Conservation (phyloP, 2,888 invertebrate species). For the Alviniconcha strummeri region DNA sequence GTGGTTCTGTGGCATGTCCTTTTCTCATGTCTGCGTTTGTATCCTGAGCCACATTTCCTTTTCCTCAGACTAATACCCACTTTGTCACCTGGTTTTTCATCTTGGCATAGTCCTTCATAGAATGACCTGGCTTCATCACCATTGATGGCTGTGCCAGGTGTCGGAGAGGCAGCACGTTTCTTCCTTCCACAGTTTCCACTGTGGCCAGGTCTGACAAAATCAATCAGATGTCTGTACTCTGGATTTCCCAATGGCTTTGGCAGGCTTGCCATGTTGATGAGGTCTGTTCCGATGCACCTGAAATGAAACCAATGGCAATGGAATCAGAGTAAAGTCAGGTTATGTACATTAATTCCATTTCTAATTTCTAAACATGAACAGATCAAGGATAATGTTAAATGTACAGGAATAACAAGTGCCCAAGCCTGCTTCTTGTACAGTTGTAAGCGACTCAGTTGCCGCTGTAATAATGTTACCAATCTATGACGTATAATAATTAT, state of each 20-base stretch:
- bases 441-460: too few species aligned
- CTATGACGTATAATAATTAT: too few species aligned
- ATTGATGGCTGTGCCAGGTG: conserved; percentile 9
- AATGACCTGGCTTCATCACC: conserved; percentile 49
- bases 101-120: conserved; percentile 43
- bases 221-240: conserved; percentile 25
- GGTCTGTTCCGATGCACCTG: too few species aligned
- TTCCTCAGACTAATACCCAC: not conserved
- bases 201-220: conserved; percentile 11
- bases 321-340: not conserved
- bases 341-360: too few species aligned
- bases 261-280: conserved; percentile 4
- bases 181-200: not conserved
- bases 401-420: too few species aligned
- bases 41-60: not conserved
- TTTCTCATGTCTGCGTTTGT: not conserved
- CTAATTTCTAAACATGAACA: too few species aligned
- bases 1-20: not conserved
- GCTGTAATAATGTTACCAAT: too few species aligned
- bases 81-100: not conserved
- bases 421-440: too few species aligned
- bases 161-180: not conserved
- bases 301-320: not conserved
- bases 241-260: not conserved
- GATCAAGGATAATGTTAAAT: too few species aligned